Conservation (phyloP, 2,113 vertebrate genomes). For the Python bivittatus region DNA sequence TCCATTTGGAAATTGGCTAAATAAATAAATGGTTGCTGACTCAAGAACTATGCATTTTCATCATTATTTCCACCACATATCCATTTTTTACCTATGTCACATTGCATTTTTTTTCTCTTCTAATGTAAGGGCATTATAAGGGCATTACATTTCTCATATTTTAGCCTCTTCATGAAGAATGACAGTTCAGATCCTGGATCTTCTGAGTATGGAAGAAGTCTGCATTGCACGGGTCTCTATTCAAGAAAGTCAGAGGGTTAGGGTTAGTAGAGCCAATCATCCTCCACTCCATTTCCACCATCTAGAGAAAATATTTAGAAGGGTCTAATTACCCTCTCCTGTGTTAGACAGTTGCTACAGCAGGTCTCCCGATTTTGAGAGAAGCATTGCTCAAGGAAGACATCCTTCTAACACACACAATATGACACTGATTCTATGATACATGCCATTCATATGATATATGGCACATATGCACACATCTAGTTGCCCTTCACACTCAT, state of each 20-base stretch:
- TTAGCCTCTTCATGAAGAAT: neutral
- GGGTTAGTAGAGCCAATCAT: neutral
- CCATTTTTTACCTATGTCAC: neutral
- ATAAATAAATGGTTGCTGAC: neutral
- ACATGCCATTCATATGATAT: neutral
- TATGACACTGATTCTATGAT: neutral
- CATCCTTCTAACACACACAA: neutral
- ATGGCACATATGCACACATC: neutral
- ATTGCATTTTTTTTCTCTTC: neutral
- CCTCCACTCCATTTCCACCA: neutral
- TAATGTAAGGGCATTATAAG: neutral
- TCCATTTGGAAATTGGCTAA: neutral
- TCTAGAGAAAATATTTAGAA: neutral
- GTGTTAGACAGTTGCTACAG: neutral
- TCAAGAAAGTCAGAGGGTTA: neutral
- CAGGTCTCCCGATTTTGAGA: neutral
- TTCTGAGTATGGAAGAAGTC: neutral
- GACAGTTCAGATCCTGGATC: neutral
- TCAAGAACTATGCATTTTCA: neutral
- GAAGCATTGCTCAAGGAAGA: neutral
- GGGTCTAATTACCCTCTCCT: constrained; percentile 4
- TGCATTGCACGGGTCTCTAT: neutral
- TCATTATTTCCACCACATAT: neutral
- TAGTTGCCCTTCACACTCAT: neutral
- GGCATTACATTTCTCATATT: neutral